Conservation (phyloP, 2,113 vertebrate species). For the Bucco capensis region DNA sequence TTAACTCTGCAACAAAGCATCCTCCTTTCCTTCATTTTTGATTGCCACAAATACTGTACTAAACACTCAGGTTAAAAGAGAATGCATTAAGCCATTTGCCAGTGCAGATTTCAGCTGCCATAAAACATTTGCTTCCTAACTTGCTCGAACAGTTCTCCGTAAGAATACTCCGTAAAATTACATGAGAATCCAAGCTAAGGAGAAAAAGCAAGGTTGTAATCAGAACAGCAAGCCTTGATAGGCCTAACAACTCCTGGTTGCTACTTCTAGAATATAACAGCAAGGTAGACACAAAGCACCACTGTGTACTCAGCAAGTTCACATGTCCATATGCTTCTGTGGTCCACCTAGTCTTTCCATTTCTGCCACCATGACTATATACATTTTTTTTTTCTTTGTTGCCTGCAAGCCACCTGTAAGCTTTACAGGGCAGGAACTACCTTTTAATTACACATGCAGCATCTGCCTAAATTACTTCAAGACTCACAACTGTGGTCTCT, state of each 20-base stretch:
- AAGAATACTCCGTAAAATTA: slow-evolving; percentile 35
- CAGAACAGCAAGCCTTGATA: not conserved
- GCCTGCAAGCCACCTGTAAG: not conserved
- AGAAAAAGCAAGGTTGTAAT: slow-evolving; percentile 1
- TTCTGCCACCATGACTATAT: not conserved
- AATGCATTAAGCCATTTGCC: slow-evolving; percentile 18
- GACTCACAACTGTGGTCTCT: rapidly evolving
- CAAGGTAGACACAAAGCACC: not conserved
- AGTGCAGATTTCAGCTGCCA: not conserved
- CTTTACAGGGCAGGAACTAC: not conserved
- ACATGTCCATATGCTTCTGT: not conserved
- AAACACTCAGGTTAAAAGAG: slow-evolving; percentile 32
- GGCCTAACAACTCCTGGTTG: not conserved
- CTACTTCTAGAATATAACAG: slow-evolving; percentile 4
- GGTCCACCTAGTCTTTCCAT: not conserved
- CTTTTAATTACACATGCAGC: not conserved
- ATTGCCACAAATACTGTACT: not conserved
- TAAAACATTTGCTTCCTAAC: not conserved
- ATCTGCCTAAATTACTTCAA: not conserved
- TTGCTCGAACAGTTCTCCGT: slow-evolving; percentile 19
- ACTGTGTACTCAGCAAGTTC: not conserved
- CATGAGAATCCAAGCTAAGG: slow-evolving; percentile 11
- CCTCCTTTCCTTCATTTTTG: not conserved
- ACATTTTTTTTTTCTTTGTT: not conserved
- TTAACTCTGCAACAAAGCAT: slow-evolving; percentile 25